Conservation (phyloP, 2,113 vertebrate genomes). For the Aspiorhynchus laticeps region DNA sequence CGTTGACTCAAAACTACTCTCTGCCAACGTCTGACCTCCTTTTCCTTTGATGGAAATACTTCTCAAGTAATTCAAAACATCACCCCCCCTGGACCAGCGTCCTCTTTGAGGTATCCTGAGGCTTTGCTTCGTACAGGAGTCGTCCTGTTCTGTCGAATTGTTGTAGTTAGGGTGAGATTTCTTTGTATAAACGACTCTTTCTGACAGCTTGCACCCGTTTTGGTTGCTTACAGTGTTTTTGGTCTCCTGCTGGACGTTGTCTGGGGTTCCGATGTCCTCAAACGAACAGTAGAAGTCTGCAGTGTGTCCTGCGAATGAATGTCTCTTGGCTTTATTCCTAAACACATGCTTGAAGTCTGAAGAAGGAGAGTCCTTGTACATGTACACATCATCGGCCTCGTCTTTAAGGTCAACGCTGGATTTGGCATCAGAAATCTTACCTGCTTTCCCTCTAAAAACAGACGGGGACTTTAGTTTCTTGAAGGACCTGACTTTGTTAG, state of each 20-base stretch:
- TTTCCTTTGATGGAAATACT: conserved; percentile 81
- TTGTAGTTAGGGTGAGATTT: conserved; percentile 73
- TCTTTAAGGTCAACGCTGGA: conserved; percentile 69
- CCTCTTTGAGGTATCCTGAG: conserved; percentile 67
- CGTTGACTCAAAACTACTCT: conserved; percentile 79
- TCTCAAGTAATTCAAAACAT: conserved; percentile 89
- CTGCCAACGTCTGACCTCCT: conserved; percentile 73
- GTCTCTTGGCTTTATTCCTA: conserved; percentile 77
- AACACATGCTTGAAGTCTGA: conserved; percentile 71
- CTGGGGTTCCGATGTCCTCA: conserved; percentile 77
- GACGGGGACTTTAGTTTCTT: conserved; percentile 82
- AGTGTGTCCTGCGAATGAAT: conserved; percentile 85
- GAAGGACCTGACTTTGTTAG: conserved; percentile 84
- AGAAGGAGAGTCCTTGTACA: conserved; percentile 67
- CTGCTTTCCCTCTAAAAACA: conserved; percentile 73
- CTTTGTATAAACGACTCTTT: conserved; percentile 70
- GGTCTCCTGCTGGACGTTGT: conserved; percentile 69
- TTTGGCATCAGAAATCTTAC: conserved; percentile 71
- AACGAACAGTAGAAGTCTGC: conserved; percentile 85
- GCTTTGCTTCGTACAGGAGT: conserved; percentile 70
- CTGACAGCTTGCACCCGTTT: conserved; percentile 72
- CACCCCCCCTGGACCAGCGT: conserved; percentile 76
- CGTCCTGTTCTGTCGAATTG: conserved; percentile 70
- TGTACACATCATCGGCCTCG: conserved; percentile 68
- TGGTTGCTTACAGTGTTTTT: conserved; percentile 64